Evolutionary conservation across 2,888 invertebrate genomes (phyloP).

Genomic region (Oligia strigilis): DNA sequence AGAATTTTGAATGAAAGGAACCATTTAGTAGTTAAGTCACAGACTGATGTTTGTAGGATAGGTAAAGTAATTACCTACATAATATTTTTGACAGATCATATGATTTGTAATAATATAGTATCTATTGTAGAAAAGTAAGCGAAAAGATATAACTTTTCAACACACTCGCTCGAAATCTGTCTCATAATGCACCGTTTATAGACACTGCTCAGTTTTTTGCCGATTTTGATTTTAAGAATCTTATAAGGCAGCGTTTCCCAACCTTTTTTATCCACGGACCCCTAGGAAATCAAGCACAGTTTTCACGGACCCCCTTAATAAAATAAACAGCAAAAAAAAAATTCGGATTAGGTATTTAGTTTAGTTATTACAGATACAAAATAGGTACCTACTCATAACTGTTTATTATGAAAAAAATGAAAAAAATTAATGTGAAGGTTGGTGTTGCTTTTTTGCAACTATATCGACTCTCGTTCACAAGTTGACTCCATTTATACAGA

Average conservation of each 20-base stretch:
- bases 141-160: not conserved
- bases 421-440: too few relatives aligned
- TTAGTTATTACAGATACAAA: too few relatives aligned
- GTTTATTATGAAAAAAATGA: too few relatives aligned
- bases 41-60: conserved; percentile 21
- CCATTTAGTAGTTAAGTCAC: conserved; percentile 19
- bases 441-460: too few relatives aligned
- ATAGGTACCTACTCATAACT: too few relatives aligned
- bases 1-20: conserved; percentile 11
- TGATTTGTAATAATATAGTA: not conserved
- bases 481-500: too few relatives aligned
- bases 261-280: too few relatives aligned
- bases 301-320: too few relatives aligned
- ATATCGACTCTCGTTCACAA: too few relatives aligned
- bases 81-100: not conserved
- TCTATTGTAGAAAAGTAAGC: not conserved
- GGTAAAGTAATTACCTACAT: not conserved
- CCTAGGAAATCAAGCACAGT: too few relatives aligned
- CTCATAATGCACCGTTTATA: not conserved
- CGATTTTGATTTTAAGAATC: not conserved
- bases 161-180: not conserved
- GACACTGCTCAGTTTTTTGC: not conserved
- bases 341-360: too few relatives aligned
- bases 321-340: too few relatives aligned
- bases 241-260: not conserved